Evolutionary conservation across 2,113 vertebrate species (phyloP).

Genomic region (Mesocricetus auratus): DNA sequence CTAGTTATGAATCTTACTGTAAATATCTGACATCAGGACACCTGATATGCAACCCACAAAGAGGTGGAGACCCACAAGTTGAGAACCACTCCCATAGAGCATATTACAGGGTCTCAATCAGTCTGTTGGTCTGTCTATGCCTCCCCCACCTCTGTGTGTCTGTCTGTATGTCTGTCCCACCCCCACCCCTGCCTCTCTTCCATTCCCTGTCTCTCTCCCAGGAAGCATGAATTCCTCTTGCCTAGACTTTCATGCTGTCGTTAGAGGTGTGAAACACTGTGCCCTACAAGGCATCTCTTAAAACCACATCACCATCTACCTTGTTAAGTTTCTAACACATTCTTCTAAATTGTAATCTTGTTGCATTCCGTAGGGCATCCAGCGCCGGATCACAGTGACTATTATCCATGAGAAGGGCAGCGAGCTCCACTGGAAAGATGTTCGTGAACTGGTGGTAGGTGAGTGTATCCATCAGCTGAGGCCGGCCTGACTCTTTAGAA

Average conservation of each 20-base stretch:
- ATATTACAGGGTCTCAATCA: background rate
- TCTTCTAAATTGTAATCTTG: background rate
- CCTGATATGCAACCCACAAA: background rate
- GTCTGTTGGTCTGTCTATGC: background rate
- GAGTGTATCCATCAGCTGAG: conserved; percentile 77
- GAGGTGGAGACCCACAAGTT: background rate
- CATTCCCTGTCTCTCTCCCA: background rate
- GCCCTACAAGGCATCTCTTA: background rate
- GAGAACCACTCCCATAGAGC: background rate
- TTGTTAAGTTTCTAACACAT: background rate
- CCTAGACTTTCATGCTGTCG: background rate
- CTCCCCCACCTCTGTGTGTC: background rate
- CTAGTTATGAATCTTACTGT: background rate
- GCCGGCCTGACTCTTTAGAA: background rate
- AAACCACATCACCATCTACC: background rate
- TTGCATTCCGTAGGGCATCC: conserved; percentile 92
- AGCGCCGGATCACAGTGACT: conserved; percentile 96
- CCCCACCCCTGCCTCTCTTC: background rate
- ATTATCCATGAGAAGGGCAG: conserved; percentile 98
- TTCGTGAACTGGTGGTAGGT: conserved; percentile 98
- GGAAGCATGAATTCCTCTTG: background rate
- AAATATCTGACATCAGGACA: background rate
- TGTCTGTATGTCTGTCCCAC: background rate
- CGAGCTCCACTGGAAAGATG: conserved; percentile 98
- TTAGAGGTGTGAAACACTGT: background rate